These are phyloP conservation scores for Sipha flava DNA, from an alignment of 1,140 invertebrate genomes.

Conservation along the genomic window DNA sequence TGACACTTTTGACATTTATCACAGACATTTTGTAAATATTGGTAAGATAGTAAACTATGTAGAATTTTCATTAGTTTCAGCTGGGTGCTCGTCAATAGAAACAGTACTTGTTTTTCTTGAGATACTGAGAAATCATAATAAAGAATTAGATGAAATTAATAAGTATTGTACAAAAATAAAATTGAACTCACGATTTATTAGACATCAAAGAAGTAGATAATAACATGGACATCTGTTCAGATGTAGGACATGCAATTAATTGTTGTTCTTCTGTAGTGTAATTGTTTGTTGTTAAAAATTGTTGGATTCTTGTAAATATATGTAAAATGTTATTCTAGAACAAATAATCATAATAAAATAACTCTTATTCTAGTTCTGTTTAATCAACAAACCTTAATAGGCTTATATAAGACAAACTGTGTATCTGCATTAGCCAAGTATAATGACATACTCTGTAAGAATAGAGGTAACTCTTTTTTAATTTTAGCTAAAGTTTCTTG, in stretches of 20 bases:
- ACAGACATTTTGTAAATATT: background rate
- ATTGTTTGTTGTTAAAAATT: constrained; percentile 59
- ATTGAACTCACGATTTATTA: background rate
- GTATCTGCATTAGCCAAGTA: constrained; percentile 95
- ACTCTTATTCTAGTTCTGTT: too few species aligned
- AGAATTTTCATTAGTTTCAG: background rate
- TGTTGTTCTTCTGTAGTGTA: constrained; percentile 72
- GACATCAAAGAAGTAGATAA: constrained; percentile 59
- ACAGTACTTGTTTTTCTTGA: constrained; percentile 17
- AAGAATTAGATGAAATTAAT: background rate
- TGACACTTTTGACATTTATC: background rate
- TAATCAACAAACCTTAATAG: constrained; percentile 61
- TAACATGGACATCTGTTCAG: constrained; percentile 85
- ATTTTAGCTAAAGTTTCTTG: constrained; percentile 61
- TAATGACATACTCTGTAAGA: constrained; percentile 83
- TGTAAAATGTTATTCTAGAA: constrained; percentile 78
- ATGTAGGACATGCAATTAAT: constrained; percentile 76
- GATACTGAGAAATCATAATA: background rate
- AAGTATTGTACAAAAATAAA: background rate
- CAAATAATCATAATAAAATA: background rate
- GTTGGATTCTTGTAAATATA: constrained; percentile 72
- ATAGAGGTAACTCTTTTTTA: constrained; percentile 64
- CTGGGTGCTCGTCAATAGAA: constrained; percentile 2
- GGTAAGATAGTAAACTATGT: background rate
- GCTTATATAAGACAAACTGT: constrained; percentile 88